Percentiles rank a stretch among this genome's conserved stretches.
These are phyloP conservation scores for Lasioglossum calceatum DNA, from an alignment of 2,888 invertebrate species.

Conservation along the genomic window DNA sequence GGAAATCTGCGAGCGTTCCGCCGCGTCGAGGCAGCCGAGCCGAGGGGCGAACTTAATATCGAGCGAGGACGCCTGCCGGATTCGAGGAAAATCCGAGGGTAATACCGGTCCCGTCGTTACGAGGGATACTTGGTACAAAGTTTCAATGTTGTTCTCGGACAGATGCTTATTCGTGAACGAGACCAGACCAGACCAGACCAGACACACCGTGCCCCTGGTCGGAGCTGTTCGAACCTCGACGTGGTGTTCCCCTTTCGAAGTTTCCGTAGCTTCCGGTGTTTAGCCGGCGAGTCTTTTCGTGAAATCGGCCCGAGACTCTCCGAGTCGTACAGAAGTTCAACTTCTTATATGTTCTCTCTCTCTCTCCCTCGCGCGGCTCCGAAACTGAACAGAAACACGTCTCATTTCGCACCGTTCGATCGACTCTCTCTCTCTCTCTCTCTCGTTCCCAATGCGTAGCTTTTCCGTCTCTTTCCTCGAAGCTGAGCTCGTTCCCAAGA, in stretches of 20 bases:
- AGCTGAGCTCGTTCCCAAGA: not conserved
- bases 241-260: slow-evolving; percentile 47
- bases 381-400: slow-evolving; percentile 21
- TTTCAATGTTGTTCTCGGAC: slow-evolving; percentile 63
- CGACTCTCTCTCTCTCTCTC: not conserved
- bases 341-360: not conserved
- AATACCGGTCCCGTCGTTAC: slow-evolving; percentile 49
- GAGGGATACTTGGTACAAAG: slow-evolving; percentile 62
- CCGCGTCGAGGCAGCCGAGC: not conserved
- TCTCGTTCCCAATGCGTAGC: not conserved
- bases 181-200: slow-evolving; percentile 22
- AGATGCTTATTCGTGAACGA: slow-evolving; percentile 63
- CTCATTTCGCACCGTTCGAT: slow-evolving; percentile 35
- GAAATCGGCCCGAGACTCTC: slow-evolving; percentile 19
- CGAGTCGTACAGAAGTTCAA: slow-evolving; percentile 17
- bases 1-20: slow-evolving; percentile 21
- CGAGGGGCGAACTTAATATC: slow-evolving; percentile 39
- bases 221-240: slow-evolving; percentile 14
- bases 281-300: slow-evolving; percentile 46
- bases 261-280: slow-evolving; percentile 62
- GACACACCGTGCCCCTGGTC: not conserved
- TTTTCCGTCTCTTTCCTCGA: not conserved
- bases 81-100: slow-evolving; percentile 51
- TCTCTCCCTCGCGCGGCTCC: not conserved
- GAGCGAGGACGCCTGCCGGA: slow-evolving; percentile 22